phyloP scores from a whole-genome alignment of 2,888 invertebrate genomes.

The Rhingia campestris region DNA sequence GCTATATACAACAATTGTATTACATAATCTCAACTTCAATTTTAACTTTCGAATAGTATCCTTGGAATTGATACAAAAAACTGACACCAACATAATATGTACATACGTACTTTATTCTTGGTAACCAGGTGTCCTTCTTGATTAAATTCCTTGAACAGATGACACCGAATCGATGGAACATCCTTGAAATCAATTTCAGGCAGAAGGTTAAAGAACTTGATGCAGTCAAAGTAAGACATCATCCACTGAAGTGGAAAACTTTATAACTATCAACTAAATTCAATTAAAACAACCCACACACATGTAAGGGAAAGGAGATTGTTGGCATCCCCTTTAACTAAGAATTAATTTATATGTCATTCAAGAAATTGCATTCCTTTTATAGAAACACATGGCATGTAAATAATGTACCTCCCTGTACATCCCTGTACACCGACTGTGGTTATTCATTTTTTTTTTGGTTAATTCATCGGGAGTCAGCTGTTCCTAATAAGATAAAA shows the following conservation, averaged over 20 bases:
- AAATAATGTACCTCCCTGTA: too few relatives aligned
- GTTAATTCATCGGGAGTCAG: background rate
- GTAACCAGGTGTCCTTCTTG: constrained; percentile 54
- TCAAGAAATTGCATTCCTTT: too few relatives aligned
- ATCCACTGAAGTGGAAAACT: constrained; percentile 33
- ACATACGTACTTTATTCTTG: background rate
- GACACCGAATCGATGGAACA: constrained; percentile 24
- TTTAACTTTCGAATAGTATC: background rate
- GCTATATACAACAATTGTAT: too few relatives aligned
- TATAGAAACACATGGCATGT: too few relatives aligned
- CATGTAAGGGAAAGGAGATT: background rate
- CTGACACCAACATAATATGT: background rate
- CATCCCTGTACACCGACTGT: too few relatives aligned
- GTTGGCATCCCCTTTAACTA: background rate
- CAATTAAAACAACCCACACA: constrained; percentile 39
- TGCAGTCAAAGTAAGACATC: background rate
- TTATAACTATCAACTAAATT: constrained; percentile 37
- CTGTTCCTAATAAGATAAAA: background rate
- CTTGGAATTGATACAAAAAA: background rate
- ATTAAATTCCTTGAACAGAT: constrained; percentile 57
- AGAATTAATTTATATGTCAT: too few relatives aligned
- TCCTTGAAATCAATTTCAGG: constrained; percentile 40
- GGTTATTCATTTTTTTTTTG: background rate
- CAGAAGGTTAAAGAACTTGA: constrained; percentile 3
- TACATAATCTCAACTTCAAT: background rate